These are phyloP conservation scores for Pollenia angustigena DNA, from an alignment of 2,888 invertebrate genomes.

Conservation along the genomic window DNA sequence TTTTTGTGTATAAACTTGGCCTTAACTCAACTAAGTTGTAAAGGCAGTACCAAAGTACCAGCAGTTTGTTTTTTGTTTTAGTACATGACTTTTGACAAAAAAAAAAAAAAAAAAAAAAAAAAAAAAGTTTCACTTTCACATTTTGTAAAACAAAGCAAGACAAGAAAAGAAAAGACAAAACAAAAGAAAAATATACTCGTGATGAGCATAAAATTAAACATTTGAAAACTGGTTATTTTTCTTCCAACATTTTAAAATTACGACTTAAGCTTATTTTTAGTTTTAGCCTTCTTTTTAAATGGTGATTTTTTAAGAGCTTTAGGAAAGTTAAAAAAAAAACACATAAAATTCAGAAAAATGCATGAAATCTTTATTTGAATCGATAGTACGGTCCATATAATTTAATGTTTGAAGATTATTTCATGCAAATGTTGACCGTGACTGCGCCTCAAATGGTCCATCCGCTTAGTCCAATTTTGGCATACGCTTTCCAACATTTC, in stretches of 20 bases:
- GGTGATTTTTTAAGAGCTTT: too few relatives aligned
- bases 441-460: too few relatives aligned
- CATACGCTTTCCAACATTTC: too few relatives aligned
- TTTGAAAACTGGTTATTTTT: slow-evolving; percentile 44
- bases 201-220: slow-evolving; percentile 49
- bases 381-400: too few relatives aligned
- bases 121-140: slow-evolving; percentile 66
- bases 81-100: slow-evolving; percentile 2
- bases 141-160: slow-evolving; percentile 24
- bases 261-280: neutral
- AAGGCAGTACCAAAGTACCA: neutral
- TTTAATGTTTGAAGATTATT: too few relatives aligned
- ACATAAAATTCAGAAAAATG: too few relatives aligned
- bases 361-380: too few relatives aligned
- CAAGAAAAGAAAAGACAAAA: slow-evolving; percentile 1
- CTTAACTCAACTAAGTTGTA: slow-evolving; percentile 44
- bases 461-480: too few relatives aligned
- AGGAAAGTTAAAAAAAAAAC: too few relatives aligned
- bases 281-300: neutral
- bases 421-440: too few relatives aligned
- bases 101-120: slow-evolving; percentile 28
- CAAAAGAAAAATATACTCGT: slow-evolving; percentile 31
- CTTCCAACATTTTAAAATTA: too few relatives aligned
- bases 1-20: slow-evolving; percentile 54
- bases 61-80: neutral